A percentile compares a stretch with the other conserved stretches of the same genome.
Conservation (phyloP, 2,113 vertebrate genomes). For the Stercorarius parasiticus region DNA sequence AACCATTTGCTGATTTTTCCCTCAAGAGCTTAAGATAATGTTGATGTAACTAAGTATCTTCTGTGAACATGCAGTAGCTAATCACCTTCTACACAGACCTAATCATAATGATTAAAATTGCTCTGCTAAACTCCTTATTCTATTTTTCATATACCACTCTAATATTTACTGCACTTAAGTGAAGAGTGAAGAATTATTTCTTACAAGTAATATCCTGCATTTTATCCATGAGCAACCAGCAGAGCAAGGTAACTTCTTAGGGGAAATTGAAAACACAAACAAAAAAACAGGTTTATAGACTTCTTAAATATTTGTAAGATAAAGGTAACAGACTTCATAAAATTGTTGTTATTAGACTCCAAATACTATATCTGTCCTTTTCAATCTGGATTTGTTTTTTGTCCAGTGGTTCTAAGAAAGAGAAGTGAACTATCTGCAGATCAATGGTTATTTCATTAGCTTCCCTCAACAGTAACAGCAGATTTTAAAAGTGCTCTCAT, state of each 20-base stretch:
- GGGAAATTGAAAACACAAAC: background rate
- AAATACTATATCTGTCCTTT: background rate
- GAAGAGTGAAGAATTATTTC: background rate
- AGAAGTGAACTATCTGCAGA: background rate
- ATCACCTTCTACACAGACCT: conserved; percentile 30
- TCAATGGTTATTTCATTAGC: background rate
- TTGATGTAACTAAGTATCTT: conserved; percentile 66
- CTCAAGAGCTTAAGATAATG: conserved; percentile 13
- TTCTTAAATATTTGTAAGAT: background rate
- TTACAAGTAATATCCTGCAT: background rate
- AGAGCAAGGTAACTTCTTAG: background rate
- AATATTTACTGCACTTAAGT: background rate
- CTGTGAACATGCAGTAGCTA: conserved; percentile 74
- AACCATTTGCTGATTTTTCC: conserved; percentile 2
- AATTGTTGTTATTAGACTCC: background rate
- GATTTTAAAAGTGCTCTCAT: background rate
- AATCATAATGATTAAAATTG: background rate
- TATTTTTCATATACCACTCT: background rate
- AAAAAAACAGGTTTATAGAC: background rate
- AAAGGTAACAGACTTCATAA: background rate
- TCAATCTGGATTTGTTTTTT: background rate
- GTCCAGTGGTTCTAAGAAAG: background rate
- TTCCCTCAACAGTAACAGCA: background rate
- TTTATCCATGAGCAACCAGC: background rate
- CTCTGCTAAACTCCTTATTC: background rate